phyloP scores from a whole-genome alignment of 2,113 vertebrate genomes.

The Puffinus mauretanicus region DNA sequence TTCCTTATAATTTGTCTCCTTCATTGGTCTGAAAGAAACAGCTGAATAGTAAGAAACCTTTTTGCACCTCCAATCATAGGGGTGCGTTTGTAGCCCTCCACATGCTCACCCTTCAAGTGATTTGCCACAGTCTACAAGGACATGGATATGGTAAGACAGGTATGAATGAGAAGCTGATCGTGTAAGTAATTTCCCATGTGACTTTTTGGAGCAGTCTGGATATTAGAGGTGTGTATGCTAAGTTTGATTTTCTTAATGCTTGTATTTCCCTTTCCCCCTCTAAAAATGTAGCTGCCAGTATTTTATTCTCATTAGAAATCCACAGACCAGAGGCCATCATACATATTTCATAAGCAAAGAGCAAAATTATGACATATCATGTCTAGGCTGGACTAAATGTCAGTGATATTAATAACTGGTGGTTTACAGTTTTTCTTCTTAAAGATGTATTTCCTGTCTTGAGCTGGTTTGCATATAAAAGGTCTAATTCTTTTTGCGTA shows the following conservation, averaged over 20 bases:
- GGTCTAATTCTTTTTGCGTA: neutral
- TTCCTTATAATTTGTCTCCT: conserved; percentile 4
- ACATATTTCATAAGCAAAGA: conserved; percentile 38
- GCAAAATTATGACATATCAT: conserved; percentile 34
- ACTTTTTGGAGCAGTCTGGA: neutral
- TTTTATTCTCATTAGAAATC: conserved; percentile 24
- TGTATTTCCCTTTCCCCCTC: neutral
- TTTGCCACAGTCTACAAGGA: neutral
- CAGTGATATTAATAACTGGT: conserved; percentile 28
- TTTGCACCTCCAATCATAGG: neutral
- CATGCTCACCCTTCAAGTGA: neutral
- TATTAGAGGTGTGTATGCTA: neutral
- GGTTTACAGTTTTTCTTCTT: conserved; percentile 18
- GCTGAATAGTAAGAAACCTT: neutral
- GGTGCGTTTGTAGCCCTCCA: neutral
- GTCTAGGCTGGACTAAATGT: conserved; percentile 32
- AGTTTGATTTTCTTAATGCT: neutral
- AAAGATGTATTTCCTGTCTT: conserved; percentile 6
- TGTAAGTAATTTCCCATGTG: neutral
- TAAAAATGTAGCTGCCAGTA: neutral
- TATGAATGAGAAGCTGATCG: neutral
- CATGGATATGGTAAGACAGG: neutral
- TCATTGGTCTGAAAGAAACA: conserved; percentile 7
- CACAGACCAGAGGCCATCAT: conserved; percentile 14
- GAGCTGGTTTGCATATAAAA: conserved; percentile 24